Base-by-base conservation (phyloP, 1,140 invertebrate species). In the Drosophila dunni region DNA sequence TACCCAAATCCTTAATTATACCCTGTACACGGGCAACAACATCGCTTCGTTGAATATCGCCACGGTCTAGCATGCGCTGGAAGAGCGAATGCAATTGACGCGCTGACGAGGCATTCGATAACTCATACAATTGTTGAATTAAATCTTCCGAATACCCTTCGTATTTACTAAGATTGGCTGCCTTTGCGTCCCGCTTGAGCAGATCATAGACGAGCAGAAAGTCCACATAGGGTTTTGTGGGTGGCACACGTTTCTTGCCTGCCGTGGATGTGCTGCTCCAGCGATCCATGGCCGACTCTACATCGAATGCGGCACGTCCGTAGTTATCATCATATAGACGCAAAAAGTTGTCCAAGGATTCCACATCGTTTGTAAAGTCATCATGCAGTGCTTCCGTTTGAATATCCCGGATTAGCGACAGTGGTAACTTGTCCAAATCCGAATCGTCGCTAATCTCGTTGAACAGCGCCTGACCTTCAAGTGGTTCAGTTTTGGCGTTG, bases 291-390 rank as follows among this genome's bases (percentile, higher is more conserved):
- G 90, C 83, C 5, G 83, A 78, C 29, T 91, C 90, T 24, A 70
- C 65, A 42, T 90, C 90, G 53, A 91, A 89, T 2, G 86, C 84
- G 1, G 90, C 90, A 13, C 90, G 71, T 6, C 86, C 91, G 56
- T 91, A 92, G 34, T 91, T 92, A 44, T 92, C 92, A 73, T 92
- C 92, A 36, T 92, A 92, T 11, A 92, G 76, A 3, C 88, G 86
- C 58, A 92, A 45, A 50, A 92, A 92, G 45, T 92, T 92, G 62
- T 92, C 90, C 50, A 92, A 62, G 8, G 91, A 91, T 33, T 92
- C 92, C 0, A 88, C 90, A 68, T 92, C 92, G 17, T 88, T 90
- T 1, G 90, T 82, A 7, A 91, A 91, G 69, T 92, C 91, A 65
- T 86, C 78, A 44, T 86, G 81, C 29, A 79, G 38, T 13, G 63